Conservation (phyloP, 2,797 vertebrate genomes). For the Liasis olivaceus region DNA sequence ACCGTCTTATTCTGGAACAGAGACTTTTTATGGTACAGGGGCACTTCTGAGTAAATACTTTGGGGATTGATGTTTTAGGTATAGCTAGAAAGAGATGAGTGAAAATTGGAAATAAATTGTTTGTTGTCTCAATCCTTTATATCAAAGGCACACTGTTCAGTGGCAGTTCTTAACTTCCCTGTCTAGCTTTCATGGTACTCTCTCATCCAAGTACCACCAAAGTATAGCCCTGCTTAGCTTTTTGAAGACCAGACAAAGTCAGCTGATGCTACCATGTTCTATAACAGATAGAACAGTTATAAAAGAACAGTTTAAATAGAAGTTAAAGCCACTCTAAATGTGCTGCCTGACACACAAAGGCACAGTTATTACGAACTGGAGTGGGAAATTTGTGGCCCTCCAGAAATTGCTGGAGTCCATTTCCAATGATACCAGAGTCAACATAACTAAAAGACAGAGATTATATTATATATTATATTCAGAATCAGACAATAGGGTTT, state of each 20-base stretch:
- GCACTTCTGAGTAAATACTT: neutral
- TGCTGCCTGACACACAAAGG: neutral
- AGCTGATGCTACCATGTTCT: neutral
- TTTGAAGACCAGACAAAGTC: neutral
- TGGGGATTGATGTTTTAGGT: neutral
- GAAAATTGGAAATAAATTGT: conserved; percentile 19
- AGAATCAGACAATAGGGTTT: neutral
- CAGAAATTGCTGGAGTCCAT: neutral
- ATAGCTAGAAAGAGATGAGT: neutral
- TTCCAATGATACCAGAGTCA: neutral
- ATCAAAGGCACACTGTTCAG: conserved; percentile 17
- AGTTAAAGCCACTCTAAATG: neutral
- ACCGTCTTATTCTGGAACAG: neutral
- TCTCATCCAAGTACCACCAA: neutral
- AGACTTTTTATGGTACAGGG: neutral
- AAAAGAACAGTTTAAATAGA: conserved; percentile 10
- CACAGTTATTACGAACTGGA: neutral
- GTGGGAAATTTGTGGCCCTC: neutral
- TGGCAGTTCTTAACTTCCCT: neutral
- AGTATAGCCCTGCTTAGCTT: neutral
- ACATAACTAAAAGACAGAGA: neutral
- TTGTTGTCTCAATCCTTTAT: conserved; percentile 26
- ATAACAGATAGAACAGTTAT: neutral
- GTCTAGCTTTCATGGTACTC: neutral
- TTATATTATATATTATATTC: neutral